Base-by-base conservation (phyloP, 1,140 invertebrate genomes). In the Drosophila ficusphila region DNA sequence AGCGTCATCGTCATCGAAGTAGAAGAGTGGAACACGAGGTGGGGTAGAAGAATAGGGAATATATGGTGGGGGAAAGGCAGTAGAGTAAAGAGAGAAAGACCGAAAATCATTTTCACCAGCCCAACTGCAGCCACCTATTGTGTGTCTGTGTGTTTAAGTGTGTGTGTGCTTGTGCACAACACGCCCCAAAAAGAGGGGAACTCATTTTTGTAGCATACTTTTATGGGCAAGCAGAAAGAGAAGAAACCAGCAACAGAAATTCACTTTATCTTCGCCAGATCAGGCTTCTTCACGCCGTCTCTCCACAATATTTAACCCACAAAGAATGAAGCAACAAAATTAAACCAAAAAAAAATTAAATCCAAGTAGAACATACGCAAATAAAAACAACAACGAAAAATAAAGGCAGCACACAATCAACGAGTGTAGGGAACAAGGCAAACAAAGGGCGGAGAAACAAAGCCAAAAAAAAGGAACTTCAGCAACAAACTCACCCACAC, bases 281-380 rank as follows among this genome's bases (percentile, higher is more conserved):
- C 58, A 67, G 58, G 34, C 44, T 16, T 38, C 38, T 23, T 19
- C 4, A 2, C 18, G n/a, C 53, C 14, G 27, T 21, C 51, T 72
- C 58, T 5, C 53, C 61, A 42, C 54, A 67, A 82, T 81, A 82
- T 82, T 82, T 82, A 82, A 75, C 73, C 72, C 74, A 85, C 79
- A 83, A 75, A 85, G 79, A 83, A 83, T 79, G 79, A 68, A 76
- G 79, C 79, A 83, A 83, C 79, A 83, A 83, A 83, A 72, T 83
- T 79, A 83, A 85, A 79, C 9, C 42, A 64, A 42, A n/a, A 57
- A 39, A 47, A 60, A 25, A 49, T 60, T 53, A 79, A 79, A 83
- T 75, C 52, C 65, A 78, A 60, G 52, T 52, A 39, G 48, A 60
- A 54, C 19, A 56, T 31, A 67, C 36, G 19, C 19, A 44, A 57